Conservation (phyloP, 2,113 vertebrate species). For the Condylura cristata region DNA sequence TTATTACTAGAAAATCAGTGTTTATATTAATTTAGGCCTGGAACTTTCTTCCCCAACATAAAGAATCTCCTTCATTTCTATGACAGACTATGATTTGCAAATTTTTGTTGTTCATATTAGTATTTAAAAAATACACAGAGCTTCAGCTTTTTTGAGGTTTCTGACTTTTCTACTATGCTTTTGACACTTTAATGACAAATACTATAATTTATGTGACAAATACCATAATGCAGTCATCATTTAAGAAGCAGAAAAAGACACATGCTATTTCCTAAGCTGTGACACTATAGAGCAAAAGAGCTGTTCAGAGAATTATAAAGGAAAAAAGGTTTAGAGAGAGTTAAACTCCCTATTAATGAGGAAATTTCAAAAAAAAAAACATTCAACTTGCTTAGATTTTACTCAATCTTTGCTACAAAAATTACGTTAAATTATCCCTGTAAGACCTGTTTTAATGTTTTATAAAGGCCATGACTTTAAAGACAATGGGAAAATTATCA, state of each 20-base stretch:
- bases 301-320: background rate
- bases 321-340: background rate
- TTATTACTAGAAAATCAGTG: conserved; percentile 7
- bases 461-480: conserved; percentile 37
- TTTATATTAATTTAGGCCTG: conserved; percentile 31
- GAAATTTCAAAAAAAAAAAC: background rate
- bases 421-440: background rate
- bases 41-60: background rate
- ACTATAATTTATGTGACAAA: background rate
- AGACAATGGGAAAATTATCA: conserved; percentile 32
- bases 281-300: background rate
- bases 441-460: conserved; percentile 34
- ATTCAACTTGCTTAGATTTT: conserved; percentile 17
- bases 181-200: conserved; percentile 37
- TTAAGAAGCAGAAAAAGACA: conserved; percentile 32
- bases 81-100: background rate
- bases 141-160: conserved; percentile 26
- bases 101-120: background rate
- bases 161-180: conserved; percentile 4
- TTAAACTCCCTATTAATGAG: background rate
- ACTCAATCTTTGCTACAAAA: background rate
- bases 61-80: background rate
- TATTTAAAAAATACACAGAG: conserved; percentile 8
- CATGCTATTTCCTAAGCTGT: background rate
- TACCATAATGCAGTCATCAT: background rate